Percentiles rank a stretch among this genome's conserved stretches.
Evolutionary conservation across 2,113 vertebrate species (phyloP).

Genomic region (Bujurquina vittata): DNA sequence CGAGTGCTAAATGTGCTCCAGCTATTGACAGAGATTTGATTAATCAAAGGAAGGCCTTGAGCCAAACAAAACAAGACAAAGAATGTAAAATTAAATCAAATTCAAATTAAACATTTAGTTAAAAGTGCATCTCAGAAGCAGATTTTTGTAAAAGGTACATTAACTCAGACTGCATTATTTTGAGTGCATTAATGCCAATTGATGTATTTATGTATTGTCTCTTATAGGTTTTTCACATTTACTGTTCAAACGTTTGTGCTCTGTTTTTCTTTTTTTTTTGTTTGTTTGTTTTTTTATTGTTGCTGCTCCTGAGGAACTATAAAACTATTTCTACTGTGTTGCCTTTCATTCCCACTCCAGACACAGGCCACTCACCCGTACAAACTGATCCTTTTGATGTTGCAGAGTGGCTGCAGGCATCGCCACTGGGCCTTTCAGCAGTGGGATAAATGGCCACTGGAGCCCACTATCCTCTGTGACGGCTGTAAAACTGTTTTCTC

Average conservation of each 20-base stretch:
- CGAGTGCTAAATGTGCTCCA: not conserved
- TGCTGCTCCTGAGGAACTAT: not conserved
- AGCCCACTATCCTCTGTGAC: constrained; percentile 10
- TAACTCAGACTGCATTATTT: not conserved
- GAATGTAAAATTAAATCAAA: not conserved
- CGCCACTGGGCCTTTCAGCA: constrained; percentile 12
- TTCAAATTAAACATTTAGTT: not conserved
- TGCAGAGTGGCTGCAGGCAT: constrained; percentile 40
- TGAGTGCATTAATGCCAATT: not conserved
- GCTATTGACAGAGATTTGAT: not conserved
- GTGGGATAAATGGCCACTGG: constrained; percentile 16
- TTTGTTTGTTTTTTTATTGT: not conserved
- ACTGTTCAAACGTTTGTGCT: not conserved
- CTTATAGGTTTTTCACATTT: not conserved
- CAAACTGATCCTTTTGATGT: constrained; percentile 51
- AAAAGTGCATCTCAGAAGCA: not conserved
- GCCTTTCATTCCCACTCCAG: not conserved
- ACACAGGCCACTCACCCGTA: constrained; percentile 26
- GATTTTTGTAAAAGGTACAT: not conserved
- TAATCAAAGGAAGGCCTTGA: not conserved
- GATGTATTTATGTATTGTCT: not conserved
- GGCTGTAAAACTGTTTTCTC: constrained; percentile 35
- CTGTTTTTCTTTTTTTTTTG: too few species aligned
- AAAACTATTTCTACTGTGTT: not conserved
- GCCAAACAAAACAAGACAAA: not conserved